Conservation (phyloP, 2,113 vertebrate species). For the Callorhinus ursinus region DNA sequence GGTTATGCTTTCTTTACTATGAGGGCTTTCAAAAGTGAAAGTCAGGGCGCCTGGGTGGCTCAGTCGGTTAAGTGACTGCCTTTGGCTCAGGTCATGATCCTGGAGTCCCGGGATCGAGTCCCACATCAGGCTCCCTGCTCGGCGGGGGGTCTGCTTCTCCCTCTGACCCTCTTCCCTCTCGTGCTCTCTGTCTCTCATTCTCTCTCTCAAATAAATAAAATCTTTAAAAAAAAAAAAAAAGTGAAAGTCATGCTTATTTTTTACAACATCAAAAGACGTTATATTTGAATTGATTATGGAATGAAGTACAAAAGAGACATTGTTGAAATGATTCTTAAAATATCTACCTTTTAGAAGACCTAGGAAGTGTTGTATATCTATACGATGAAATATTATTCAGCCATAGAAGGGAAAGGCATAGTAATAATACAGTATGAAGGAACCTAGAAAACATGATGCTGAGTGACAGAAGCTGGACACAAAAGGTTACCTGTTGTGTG, state of each 20-base stretch:
- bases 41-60: too few relatives aligned
- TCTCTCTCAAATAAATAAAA: too few relatives aligned
- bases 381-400: background rate
- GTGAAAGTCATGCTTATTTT: background rate
- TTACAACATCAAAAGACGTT: background rate
- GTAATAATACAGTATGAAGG: background rate
- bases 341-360: background rate
- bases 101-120: too few relatives aligned
- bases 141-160: too few relatives aligned
- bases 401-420: background rate
- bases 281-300: background rate
- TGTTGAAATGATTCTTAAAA: conserved; percentile 6
- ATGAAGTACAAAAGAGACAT: background rate
- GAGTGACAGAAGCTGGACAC: background rate
- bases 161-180: too few relatives aligned
- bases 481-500: background rate
- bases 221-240: too few relatives aligned
- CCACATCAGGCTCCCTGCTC: too few relatives aligned
- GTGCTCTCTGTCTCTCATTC: too few relatives aligned
- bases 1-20: background rate
- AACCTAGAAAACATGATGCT: background rate
- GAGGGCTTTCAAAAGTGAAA: background rate
- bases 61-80: too few relatives aligned
- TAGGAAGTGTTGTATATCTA: background rate
- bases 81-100: too few relatives aligned